Evolutionary conservation across 2,113 vertebrate genomes (phyloP).

Genomic region (Antechinus flavipes): DNA sequence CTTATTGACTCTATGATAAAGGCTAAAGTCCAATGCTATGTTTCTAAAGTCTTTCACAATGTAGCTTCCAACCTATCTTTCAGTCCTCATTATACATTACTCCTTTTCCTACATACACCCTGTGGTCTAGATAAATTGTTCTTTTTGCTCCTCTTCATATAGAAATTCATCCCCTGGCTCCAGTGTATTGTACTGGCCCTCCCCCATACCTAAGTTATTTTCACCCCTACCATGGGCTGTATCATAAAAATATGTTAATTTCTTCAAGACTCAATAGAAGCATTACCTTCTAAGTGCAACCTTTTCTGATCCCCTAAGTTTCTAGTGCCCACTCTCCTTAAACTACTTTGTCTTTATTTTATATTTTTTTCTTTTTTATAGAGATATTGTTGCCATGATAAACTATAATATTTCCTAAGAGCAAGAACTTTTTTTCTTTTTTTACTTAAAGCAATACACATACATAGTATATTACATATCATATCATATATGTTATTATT

Average conservation of each 20-base stretch:
- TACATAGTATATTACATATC: not conserved
- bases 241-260: not conserved
- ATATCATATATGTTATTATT: not conserved
- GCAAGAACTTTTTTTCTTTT: not conserved
- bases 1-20: not conserved
- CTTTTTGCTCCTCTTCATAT: not conserved
- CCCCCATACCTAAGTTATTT: not conserved
- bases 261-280: not conserved
- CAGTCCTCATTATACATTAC: not conserved
- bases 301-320: not conserved
- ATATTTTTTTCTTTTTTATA: too few species aligned
- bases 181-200: not conserved
- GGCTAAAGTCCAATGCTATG: not conserved
- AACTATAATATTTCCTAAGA: not conserved
- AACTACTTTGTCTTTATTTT: not conserved
- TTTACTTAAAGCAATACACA: not conserved
- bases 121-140: not conserved
- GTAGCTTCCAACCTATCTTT: not conserved
- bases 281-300: not conserved
- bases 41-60: not conserved
- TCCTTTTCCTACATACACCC: not conserved
- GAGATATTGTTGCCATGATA: not conserved
- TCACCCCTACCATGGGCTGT: not conserved
- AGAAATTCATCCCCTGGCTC: too few species aligned
- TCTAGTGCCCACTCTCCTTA: not conserved